A percentile compares a stretch with the other conserved stretches of the same genome.
These are phyloP conservation scores for Tachina lurida DNA, from an alignment of 2,888 invertebrate species.

Conservation along the genomic window DNA sequence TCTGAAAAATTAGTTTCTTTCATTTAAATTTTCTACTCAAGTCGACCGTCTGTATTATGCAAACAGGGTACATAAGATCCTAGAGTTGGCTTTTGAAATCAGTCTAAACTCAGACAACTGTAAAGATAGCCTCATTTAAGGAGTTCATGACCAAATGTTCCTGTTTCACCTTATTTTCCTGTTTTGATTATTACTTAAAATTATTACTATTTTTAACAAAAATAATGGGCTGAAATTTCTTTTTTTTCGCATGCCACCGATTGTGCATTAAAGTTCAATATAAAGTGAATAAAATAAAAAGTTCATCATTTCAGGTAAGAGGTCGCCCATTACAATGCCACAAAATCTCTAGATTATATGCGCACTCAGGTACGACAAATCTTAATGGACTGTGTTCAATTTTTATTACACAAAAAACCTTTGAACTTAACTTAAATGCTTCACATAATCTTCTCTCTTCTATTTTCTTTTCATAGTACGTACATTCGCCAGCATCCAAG, in stretches of 20 bases:
- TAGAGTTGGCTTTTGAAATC: too few species aligned
- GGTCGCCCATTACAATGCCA: slow-evolving; percentile 69
- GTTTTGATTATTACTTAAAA: not conserved
- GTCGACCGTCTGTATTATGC: too few species aligned
- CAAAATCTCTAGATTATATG: slow-evolving; percentile 73
- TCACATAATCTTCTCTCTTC: slow-evolving; percentile 41
- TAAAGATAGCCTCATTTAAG: too few species aligned
- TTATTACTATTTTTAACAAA: not conserved
- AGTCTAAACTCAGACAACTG: too few species aligned
- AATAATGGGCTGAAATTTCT: not conserved
- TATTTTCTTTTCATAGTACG: slow-evolving; percentile 4
- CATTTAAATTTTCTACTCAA: too few species aligned
- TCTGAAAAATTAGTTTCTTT: too few species aligned
- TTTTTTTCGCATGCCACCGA: not conserved
- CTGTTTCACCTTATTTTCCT: not conserved
- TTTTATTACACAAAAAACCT: slow-evolving; percentile 75
- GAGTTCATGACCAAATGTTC: too few species aligned
- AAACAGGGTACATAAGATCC: too few species aligned
- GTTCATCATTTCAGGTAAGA: slow-evolving; percentile 57
- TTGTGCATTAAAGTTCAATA: slow-evolving; percentile 17
- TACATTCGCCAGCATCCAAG: not conserved
- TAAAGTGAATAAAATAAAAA: slow-evolving; percentile 37
- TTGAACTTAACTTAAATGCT: slow-evolving; percentile 71
- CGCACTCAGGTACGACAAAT: slow-evolving; percentile 78
- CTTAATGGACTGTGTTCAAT: slow-evolving; percentile 78